A percentile compares a stretch with the other conserved stretches of the same genome.
These are phyloP conservation scores for Platyscapa corneri DNA, from an alignment of 1,140 invertebrate genomes.

Conservation along the genomic window DNA sequence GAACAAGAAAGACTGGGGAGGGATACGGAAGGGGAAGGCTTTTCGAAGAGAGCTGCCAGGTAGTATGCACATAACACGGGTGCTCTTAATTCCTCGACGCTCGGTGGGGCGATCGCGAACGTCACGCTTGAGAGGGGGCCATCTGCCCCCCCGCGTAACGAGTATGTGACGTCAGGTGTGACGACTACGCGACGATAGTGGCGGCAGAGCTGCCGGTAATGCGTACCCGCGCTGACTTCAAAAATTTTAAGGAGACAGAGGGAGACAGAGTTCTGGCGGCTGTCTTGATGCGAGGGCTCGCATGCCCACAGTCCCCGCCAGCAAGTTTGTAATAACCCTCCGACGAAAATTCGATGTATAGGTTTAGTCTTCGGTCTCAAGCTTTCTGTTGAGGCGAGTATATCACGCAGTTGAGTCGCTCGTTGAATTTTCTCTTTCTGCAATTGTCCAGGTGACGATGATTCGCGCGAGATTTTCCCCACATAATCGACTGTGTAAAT, in stretches of 20 bases:
- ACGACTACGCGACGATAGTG: constrained; percentile 58
- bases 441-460: neutral
- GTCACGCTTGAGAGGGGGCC: constrained; percentile 73
- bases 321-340: neutral
- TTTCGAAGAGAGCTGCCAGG: constrained; percentile 62
- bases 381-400: neutral
- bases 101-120: constrained; percentile 40
- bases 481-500: neutral
- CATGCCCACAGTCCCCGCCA: neutral
- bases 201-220: neutral
- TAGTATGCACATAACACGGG: constrained; percentile 56
- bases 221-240: neutral
- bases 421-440: neutral
- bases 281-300: constrained; percentile 17
- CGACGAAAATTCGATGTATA: neutral
- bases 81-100: constrained; percentile 52
- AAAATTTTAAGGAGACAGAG: neutral
- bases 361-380: neutral
- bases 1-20: constrained; percentile 50
- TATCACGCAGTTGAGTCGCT: neutral
- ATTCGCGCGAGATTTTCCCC: neutral
- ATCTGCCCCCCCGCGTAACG: constrained; percentile 72
- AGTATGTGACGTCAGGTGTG: constrained; percentile 74
- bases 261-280: neutral
- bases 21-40: constrained; percentile 26